Evolutionary conservation across 2,888 invertebrate genomes (phyloP), one percentile per base, ranked within the genome.

Genomic region (Gortyna flavago): DNA sequence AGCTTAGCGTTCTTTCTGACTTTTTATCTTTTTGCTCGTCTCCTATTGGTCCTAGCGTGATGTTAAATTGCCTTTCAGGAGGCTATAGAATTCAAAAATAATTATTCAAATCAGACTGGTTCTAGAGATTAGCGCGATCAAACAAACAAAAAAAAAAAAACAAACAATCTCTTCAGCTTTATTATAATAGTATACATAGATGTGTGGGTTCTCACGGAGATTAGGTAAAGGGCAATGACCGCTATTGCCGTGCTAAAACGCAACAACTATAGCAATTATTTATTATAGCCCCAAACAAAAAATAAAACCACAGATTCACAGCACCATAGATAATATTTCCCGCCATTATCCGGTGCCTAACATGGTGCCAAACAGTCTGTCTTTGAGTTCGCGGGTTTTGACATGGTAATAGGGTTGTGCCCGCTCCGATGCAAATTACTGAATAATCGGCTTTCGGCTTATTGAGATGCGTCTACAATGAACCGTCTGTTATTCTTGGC

Each of bases 401-500:
- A 93, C 92, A 94, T 95, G 95, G 91, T 93, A 94, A 95, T 95
- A 91, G 89, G 90, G 89, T 89, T 89, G 91, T 88, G 91, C 91
- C 89, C 90, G 90, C 89, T 85, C 88, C 84, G 93, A 95, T 95
- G 95, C 94, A 95, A 95, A 95, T 95, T 91, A 90, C 91, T 92
- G 95, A 93, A 94, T 94, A 95, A 95, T 94, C 93, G 89, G 91
- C 93, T 93, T 93, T 94, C 93, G 89, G 91, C 93, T 93, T 93
- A 94, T 95, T 94, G 93, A 93, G 93, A 94, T 93, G 92, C 93
- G 90, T 90, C 88, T 89, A 93, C 93, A 93, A 93, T 93, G 92
- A 92, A 84, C 86, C 88, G 89, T 88, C 92, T 88, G 91, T 91
- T 92, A 92, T 92, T 90, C 80, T 67, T 74, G 74, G 65, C 71